Evolutionary conservation across 2,797 vertebrate genomes (phyloP).

Genomic region (Anabacerthia variegaticeps): DNA sequence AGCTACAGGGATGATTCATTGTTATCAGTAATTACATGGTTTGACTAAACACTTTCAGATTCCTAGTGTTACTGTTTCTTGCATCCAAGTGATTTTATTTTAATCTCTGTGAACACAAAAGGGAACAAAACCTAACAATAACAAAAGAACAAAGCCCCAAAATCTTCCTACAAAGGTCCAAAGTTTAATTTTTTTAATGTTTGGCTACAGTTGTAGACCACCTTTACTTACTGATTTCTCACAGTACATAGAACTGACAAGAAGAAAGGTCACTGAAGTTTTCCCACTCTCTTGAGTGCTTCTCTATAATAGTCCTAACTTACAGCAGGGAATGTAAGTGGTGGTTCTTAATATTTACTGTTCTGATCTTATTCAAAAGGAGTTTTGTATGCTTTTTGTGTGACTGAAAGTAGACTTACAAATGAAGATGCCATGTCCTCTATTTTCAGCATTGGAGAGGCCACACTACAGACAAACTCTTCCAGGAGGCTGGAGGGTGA

Average conservation of each 20-base stretch:
- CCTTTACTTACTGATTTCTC: constrained; percentile 5
- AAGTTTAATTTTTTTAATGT: not conserved
- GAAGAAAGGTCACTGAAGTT: constrained; percentile 22
- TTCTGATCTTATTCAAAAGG: not conserved
- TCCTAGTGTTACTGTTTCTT: not conserved
- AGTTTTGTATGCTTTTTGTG: not conserved
- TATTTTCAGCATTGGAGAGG: not conserved
- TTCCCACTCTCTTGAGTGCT: not conserved
- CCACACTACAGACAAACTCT: not conserved
- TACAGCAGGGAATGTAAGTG: not conserved
- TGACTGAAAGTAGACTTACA: not conserved
- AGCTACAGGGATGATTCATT: not conserved
- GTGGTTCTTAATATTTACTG: not conserved
- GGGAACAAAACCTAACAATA: not conserved
- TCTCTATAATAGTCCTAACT: not conserved
- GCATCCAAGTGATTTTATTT: not conserved
- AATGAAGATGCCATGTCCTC: not conserved
- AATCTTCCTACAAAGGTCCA: not conserved
- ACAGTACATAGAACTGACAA: not conserved
- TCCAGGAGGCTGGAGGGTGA: not conserved
- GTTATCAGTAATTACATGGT: not conserved
- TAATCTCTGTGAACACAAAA: not conserved
- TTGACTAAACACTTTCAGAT: not conserved
- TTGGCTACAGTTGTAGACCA: not conserved
- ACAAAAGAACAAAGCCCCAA: not conserved